A percentile compares a stretch with the other conserved stretches of the same genome.
Evolutionary conservation across 2,113 vertebrate genomes (phyloP).

Genomic region (Catharus bicknelli): DNA sequence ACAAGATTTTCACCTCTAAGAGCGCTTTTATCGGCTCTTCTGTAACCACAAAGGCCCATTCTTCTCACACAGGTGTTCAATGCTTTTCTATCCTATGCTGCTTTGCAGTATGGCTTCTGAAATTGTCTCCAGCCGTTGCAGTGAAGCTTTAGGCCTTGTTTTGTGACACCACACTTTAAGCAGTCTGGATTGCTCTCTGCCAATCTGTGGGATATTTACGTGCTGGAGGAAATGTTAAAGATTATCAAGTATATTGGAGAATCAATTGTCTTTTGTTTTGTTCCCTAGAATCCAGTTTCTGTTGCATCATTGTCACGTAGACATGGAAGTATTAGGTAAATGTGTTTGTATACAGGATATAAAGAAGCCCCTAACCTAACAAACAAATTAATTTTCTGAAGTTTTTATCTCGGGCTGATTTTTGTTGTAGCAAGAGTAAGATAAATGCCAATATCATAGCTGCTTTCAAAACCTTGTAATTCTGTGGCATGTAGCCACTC

Average conservation of each 20-base stretch:
- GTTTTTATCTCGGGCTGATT: neutral
- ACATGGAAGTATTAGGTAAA: neutral
- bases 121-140: neutral
- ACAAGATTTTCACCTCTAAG: neutral
- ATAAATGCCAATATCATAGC: neutral
- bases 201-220: neutral
- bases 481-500: neutral
- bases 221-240: neutral
- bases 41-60: neutral
- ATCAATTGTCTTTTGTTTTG: neutral
- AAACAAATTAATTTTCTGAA: neutral
- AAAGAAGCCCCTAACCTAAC: neutral
- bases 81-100: neutral
- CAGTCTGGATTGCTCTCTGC: neutral
- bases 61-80: neutral
- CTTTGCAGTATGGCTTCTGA: neutral
- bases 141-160: neutral
- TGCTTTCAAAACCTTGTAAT: neutral
- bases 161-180: accelerated
- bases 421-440: neutral
- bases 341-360: neutral
- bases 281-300: neutral
- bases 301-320: neutral
- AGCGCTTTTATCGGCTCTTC: neutral
- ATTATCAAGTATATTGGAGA: neutral